A percentile compares a stretch with the other conserved stretches of the same genome.
Evolutionary conservation across 2,113 vertebrate genomes (phyloP).

Genomic region (Labrus mixtus): DNA sequence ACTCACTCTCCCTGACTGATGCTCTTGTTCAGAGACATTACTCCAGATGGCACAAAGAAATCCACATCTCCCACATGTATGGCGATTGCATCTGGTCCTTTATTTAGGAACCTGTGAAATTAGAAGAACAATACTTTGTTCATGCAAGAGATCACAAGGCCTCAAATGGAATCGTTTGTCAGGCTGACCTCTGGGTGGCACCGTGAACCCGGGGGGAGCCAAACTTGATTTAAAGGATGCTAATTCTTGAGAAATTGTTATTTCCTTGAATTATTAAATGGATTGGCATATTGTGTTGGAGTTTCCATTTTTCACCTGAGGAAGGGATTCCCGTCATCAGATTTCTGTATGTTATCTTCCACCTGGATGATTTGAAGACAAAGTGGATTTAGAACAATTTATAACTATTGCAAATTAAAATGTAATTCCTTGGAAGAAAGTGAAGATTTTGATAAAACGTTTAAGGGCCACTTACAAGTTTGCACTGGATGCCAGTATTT

Average conservation of each 20-base stretch:
- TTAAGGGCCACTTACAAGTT: constrained; percentile 83
- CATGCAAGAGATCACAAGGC: too few species aligned
- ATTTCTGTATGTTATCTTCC: constrained; percentile 85
- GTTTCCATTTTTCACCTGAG: constrained; percentile 82
- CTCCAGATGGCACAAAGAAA: constrained; percentile 66
- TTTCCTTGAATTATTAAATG: too few species aligned
- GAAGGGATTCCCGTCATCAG: constrained; percentile 83
- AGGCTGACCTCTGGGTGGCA: too few species aligned
- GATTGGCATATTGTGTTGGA: not conserved
- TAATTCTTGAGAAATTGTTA: too few species aligned
- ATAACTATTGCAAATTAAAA: too few species aligned
- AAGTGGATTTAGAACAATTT: not conserved
- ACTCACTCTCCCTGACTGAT: constrained; percentile 88
- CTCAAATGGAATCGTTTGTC: too few species aligned
- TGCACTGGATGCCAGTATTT: constrained; percentile 74
- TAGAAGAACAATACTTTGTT: too few species aligned
- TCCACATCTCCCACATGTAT: constrained; percentile 74
- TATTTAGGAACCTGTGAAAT: constrained; percentile 90
- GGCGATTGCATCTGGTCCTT: constrained; percentile 78
- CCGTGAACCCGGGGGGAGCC: too few species aligned
- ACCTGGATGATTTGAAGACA: constrained; percentile 76
- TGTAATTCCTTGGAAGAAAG: not conserved
- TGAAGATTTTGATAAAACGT: not conserved
- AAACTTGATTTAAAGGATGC: too few species aligned
- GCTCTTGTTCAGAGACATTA: constrained; percentile 78